Base-by-base conservation (phyloP, 2,113 vertebrate species). In the Nesogale talazaci region DNA sequence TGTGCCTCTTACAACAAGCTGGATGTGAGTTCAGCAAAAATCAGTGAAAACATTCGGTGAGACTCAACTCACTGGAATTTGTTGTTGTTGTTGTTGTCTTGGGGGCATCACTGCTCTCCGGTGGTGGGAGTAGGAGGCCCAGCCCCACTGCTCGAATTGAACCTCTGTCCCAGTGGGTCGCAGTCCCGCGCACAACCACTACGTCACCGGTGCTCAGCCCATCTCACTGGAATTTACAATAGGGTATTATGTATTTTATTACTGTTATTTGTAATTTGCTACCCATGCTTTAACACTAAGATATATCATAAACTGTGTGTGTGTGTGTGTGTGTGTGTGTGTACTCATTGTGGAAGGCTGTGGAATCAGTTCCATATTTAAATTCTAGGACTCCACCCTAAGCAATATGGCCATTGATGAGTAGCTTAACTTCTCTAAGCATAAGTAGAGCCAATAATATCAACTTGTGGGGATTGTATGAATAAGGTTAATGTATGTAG, bases 351-450 rank as follows among this genome's bases (percentile, higher is more conserved):
- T 72, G 34, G 63, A 57, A 42, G 23, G n/a, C 65, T 79, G 59
- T 90, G 17, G 59, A 78, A 90, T 76, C 74, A 36, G 42, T 65
- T 92, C 75, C 79, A 75, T 92, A 80, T 67, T 84, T 74, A 92
- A 84, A 67, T 84, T 76, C 23, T 79, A 65, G 29, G 56, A 79
- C 42, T 16, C 74, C 57, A 52, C 6, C 74, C 17, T 46, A 57
- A 63, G 46, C 34, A 80, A 11, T 80, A 31, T 34, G 56, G 40
- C 52, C 7, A 88, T 83, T 80, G 65, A 84, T 72, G 7, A 15
- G 20, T 83, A 65, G 65, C 65, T 88, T 80, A 88, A 84, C 65
- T 80, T 85, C 80, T 84, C 67, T 61, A 83, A 40, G 40, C 74
- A 31, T 74, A 72, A 65, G 56, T 80, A 85, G 1, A 25, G 29